phyloP scores from a whole-genome alignment of 1,140 invertebrate genomes.

The roundworm (Caenorhabditis elegans) region DNA sequence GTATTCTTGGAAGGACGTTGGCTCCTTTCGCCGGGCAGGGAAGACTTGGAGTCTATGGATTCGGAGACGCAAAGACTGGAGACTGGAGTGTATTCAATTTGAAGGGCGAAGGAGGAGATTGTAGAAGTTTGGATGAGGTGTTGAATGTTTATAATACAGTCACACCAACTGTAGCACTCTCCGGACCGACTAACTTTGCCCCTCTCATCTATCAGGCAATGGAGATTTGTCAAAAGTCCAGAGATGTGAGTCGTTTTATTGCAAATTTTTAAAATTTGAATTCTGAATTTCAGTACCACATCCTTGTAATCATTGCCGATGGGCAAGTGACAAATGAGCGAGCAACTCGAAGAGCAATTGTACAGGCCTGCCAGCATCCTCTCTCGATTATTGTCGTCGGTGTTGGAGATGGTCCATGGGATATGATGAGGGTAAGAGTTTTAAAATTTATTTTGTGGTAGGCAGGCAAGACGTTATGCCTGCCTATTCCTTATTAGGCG shows the following conservation, averaged over 20 bases:
- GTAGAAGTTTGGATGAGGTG: conserved; percentile 69
- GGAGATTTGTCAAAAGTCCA: conserved; percentile 67
- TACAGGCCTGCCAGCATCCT: conserved; percentile 70
- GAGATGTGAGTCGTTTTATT: conserved; percentile 54
- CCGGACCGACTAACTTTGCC: conserved; percentile 69
- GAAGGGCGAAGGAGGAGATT: conserved; percentile 60
- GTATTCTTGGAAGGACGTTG: conserved; percentile 69
- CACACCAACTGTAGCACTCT: conserved; percentile 66
- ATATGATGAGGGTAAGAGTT: conserved; percentile 67
- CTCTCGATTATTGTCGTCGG: conserved; percentile 72
- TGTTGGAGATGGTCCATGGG: conserved; percentile 72
- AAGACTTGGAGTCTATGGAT: conserved; percentile 69
- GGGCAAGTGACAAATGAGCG: conserved; percentile 70
- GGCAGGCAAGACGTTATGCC: no score
- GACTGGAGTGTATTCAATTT: conserved; percentile 69
- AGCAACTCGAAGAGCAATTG: conserved; percentile 69
- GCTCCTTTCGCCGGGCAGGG: conserved; percentile 68
- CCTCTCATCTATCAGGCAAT: conserved; percentile 70
- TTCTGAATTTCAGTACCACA: conserved; percentile 70
- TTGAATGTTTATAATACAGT: conserved; percentile 66
- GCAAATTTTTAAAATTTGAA: background rate
- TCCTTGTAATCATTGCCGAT: conserved; percentile 71
- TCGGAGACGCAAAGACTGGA: conserved; percentile 68
- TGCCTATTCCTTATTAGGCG: no score
- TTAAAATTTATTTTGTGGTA: no score